Conservation (phyloP, 1,140 invertebrate genomes). For the Conus betulinus region DNA sequence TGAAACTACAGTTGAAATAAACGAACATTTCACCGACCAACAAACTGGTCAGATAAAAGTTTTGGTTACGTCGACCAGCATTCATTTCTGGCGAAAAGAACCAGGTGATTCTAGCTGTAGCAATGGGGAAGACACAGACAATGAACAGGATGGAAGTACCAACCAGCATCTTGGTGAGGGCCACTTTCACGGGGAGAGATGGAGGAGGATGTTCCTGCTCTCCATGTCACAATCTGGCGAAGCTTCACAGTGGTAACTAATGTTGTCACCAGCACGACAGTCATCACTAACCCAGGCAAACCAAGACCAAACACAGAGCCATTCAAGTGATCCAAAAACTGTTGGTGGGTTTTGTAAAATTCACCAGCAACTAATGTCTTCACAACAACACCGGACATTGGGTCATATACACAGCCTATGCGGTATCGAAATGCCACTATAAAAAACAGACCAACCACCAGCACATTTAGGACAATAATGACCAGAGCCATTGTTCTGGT, state of each 20-base stretch:
- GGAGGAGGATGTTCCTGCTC: too few relatives aligned
- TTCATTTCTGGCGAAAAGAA: too few relatives aligned
- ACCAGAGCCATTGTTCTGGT: not conserved
- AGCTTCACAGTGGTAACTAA: not conserved
- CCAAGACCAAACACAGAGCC: not conserved
- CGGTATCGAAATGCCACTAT: not conserved
- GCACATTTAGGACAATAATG: not conserved
- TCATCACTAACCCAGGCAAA: not conserved
- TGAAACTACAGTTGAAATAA: too few relatives aligned
- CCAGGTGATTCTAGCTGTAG: too few relatives aligned
- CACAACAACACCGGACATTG: not conserved
- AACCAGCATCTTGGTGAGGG: too few relatives aligned
- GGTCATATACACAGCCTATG: not conserved
- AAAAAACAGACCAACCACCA: not conserved
- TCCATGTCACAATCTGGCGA: too few relatives aligned
- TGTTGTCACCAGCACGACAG: not conserved
- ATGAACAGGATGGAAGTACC: too few relatives aligned
- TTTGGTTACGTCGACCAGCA: too few relatives aligned
- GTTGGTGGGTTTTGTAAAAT: not conserved
- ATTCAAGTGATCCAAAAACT: not conserved
- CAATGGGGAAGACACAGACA: not conserved
- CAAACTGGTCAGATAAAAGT: too few relatives aligned
- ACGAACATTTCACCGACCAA: too few relatives aligned
- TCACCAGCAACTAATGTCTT: not conserved
- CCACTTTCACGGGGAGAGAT: too few relatives aligned